Base-by-base conservation (phyloP, 2,888 invertebrate species). In the Conomelus anceps region DNA sequence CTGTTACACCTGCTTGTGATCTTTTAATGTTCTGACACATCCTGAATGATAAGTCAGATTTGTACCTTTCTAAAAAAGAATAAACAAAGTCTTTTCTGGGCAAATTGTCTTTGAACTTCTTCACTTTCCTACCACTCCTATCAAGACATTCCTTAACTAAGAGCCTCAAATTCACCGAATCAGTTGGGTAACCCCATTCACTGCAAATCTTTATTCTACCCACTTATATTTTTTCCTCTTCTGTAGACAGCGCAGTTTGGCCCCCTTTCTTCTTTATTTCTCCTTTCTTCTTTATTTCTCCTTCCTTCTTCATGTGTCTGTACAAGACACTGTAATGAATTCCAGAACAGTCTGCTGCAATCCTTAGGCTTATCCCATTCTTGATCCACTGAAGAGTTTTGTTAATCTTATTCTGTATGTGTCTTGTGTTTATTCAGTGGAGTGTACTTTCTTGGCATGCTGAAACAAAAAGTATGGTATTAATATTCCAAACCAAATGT, bases 81-180 rank as follows among this genome's bases (percentile, higher is more conserved):
- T 91, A 88, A 22, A 91, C 84, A 91, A 91, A 91, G 29, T 87
- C 90, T 89, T 90, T 89, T 85, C 91, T 90, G 84, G 90, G 91
- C 23, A 90, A 89, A 90, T 91, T 91, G 86, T 91, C 90, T 34
- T 41, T 88, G 89, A 91, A 92, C 88, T 89, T 89, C 22, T 23
- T 84, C 84, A 91, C 90, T 0, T 22, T 89, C 26, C 90, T 22
- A 11, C 91, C 91, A 17, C 24, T 23, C n/a, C 90, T 63, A 85
- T 92, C 91, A 22, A 92, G 89, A 91, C 91, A 92, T n/a, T 22
- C 87, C 87, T 91, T 92, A 6, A 90, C 91, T 84, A 92, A 87
- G 88, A 91, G 88, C 88, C 91, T 22, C 6, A 92, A 23, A 29
- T 92, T 91, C 11, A 90, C 29, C 0, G 88, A 23, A 90, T 89